A percentile compares a stretch with the other conserved stretches of the same genome.
Evolutionary conservation across 1,140 invertebrate genomes (phyloP).

Genomic region (Drosophila sucinea): DNA sequence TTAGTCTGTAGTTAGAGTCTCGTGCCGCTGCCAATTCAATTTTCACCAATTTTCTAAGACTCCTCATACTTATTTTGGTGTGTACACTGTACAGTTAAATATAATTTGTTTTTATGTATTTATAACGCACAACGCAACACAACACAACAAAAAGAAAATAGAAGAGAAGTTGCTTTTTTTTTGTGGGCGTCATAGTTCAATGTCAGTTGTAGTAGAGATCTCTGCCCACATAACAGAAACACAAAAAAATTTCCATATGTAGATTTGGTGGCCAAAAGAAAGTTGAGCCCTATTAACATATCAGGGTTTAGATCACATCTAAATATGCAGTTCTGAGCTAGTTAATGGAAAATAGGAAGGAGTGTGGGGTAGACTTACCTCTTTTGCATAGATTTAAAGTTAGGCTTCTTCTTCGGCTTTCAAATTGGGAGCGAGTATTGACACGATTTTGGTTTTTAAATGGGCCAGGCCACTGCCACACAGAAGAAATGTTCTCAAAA

Average conservation of each 20-base stretch:
- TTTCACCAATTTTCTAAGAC: slow-evolving; percentile 66
- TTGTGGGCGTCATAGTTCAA: slow-evolving; percentile 54
- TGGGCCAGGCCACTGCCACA: slow-evolving; percentile 63
- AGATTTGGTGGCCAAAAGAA: slow-evolving; percentile 54
- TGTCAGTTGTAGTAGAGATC: slow-evolving; percentile 26
- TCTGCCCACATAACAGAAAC: slow-evolving; percentile 18
- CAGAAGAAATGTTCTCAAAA: slow-evolving; percentile 58
- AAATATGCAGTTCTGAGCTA: slow-evolving; percentile 20
- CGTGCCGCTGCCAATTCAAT: slow-evolving; percentile 76
- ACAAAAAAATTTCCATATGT: slow-evolving; percentile 42
- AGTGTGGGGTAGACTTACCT: slow-evolving; percentile 53
- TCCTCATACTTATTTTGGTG: background rate
- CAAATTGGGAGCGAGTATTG: slow-evolving; percentile 48
- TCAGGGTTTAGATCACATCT: slow-evolving; percentile 3
- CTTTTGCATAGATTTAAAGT: slow-evolving; percentile 19
- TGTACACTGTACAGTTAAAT: slow-evolving; percentile 62
- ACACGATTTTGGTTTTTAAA: slow-evolving; percentile 62
- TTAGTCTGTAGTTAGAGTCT: slow-evolving; percentile 43
- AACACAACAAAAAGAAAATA: background rate
- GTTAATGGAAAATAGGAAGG: slow-evolving; percentile 30
- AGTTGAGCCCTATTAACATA: slow-evolving; percentile 69
- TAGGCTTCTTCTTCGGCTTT: slow-evolving; percentile 18
- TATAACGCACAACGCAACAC: slow-evolving; percentile 32
- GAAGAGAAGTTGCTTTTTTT: background rate
- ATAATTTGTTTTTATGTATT: slow-evolving; percentile 69